Percentiles rank a stretch among this genome's conserved stretches.
phyloP scores from a whole-genome alignment of 2,888 invertebrate species.

The Lasioglossum leucozonium region DNA sequence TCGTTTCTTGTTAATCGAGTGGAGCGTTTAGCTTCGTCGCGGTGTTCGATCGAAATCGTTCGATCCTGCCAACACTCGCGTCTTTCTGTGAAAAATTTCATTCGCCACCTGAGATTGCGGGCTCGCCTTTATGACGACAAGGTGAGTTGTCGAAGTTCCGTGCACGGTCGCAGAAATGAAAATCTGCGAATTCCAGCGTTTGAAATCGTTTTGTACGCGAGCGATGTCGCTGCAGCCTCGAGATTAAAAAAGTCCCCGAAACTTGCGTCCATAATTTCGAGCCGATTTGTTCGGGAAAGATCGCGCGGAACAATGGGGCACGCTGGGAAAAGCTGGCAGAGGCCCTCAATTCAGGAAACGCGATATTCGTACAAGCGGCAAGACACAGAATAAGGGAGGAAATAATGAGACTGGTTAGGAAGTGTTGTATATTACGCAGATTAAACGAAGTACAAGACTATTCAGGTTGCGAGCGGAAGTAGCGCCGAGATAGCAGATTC shows the following conservation, averaged over 20 bases:
- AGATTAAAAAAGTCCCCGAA: neutral
- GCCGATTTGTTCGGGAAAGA: neutral
- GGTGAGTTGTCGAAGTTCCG: no score
- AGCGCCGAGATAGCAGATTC: constrained; percentile 1
- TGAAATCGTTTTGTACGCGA: no score
- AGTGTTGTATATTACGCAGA: neutral
- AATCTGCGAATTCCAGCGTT: no score
- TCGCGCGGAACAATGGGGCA: neutral
- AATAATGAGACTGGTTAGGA: neutral
- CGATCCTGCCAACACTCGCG: neutral
- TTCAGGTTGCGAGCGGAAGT: constrained; percentile 7
- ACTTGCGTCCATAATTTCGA: neutral
- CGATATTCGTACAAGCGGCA: neutral
- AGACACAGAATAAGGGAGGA: constrained; percentile 1
- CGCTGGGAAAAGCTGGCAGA: neutral
- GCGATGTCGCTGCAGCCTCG: no score
- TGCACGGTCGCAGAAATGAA: no score
- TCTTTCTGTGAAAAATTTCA: neutral
- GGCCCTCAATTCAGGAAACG: neutral
- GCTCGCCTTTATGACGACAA: no score
- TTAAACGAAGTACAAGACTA: constrained; percentile 1
- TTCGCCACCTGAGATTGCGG: neutral
- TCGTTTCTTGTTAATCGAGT: neutral
- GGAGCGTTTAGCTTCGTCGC: neutral
- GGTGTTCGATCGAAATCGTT: neutral